A percentile compares a stretch with the other conserved stretches of the same genome.
Conservation (phyloP, 2,888 invertebrate species). For the Apotomis capreana region DNA sequence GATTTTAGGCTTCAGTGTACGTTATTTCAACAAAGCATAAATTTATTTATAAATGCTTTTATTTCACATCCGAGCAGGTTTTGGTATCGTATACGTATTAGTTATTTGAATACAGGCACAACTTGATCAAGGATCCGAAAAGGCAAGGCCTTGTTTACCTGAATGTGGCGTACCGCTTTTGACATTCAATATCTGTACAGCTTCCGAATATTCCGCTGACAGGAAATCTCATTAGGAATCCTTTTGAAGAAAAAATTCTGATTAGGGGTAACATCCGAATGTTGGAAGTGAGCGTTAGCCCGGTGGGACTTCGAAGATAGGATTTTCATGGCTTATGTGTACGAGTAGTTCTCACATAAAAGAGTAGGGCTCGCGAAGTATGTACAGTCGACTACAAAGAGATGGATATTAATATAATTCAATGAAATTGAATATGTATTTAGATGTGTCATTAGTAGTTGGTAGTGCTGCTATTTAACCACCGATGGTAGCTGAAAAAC, state of each 20-base stretch:
- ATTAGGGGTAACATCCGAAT: constrained; percentile 41
- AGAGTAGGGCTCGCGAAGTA: no score
- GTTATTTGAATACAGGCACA: constrained; percentile 29
- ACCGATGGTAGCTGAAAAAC: no score
- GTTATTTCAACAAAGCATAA: not conserved
- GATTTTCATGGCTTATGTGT: not conserved
- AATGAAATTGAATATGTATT: no score
- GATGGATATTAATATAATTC: no score
- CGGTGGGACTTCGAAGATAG: constrained; percentile 1
- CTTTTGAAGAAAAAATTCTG: constrained; percentile 47
- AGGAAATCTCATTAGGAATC: constrained; percentile 48
- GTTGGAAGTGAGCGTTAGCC: constrained; percentile 33
- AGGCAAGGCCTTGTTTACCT: constrained; percentile 28
- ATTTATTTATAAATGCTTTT: no score
- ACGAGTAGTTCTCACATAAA: not conserved
- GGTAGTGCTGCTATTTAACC: no score
- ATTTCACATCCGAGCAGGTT: not conserved
- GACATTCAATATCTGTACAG: constrained; percentile 43
- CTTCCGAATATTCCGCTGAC: constrained; percentile 42
- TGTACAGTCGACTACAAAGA: no score
- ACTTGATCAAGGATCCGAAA: constrained; percentile 29
- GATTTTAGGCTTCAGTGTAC: not conserved
- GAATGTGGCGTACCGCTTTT: constrained; percentile 26
- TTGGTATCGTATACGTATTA: constrained; percentile 23
- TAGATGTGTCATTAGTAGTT: no score